Evolutionary conservation across 2,797 vertebrate genomes (phyloP).

Genomic region (Pseudochirops corinnae): DNA sequence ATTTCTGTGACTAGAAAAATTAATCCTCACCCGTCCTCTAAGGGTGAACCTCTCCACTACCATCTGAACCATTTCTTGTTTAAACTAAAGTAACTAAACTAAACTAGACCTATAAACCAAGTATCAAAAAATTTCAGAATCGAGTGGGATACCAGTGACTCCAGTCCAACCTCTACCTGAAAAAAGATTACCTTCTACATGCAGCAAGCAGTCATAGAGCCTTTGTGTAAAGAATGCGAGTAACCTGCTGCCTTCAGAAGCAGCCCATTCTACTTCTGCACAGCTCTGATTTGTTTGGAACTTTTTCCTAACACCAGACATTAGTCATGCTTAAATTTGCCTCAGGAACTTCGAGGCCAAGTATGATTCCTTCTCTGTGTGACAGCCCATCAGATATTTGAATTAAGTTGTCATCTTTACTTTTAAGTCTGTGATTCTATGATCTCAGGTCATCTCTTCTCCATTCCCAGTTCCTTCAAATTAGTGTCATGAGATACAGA

Average conservation of each 20-base stretch:
- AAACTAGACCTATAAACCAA: not conserved
- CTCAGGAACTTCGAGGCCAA: too few relatives aligned
- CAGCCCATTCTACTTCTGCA: not conserved
- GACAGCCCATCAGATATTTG: too few relatives aligned
- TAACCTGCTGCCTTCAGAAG: not conserved
- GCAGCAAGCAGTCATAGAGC: not conserved
- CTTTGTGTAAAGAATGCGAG: not conserved
- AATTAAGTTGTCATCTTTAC: too few relatives aligned
- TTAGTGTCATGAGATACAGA: too few relatives aligned
- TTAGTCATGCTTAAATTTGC: too few relatives aligned
- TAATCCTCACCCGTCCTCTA: not conserved
- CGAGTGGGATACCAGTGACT: not conserved
- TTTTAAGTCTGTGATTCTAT: too few relatives aligned
- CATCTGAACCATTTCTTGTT: not conserved
- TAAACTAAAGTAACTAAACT: too few relatives aligned
- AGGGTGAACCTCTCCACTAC: not conserved
- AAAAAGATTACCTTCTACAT: not conserved
- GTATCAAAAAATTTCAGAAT: not conserved
- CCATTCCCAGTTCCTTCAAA: too few relatives aligned
- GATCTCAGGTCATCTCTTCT: too few relatives aligned
- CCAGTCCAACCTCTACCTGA: not conserved
- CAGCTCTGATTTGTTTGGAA: too few relatives aligned
- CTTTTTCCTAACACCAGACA: too few relatives aligned
- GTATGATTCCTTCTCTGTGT: too few relatives aligned
- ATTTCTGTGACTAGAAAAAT: not conserved